These are phyloP conservation scores for Halesus radiatus DNA, from an alignment of 1,140 invertebrate genomes.

Conservation along the genomic window DNA sequence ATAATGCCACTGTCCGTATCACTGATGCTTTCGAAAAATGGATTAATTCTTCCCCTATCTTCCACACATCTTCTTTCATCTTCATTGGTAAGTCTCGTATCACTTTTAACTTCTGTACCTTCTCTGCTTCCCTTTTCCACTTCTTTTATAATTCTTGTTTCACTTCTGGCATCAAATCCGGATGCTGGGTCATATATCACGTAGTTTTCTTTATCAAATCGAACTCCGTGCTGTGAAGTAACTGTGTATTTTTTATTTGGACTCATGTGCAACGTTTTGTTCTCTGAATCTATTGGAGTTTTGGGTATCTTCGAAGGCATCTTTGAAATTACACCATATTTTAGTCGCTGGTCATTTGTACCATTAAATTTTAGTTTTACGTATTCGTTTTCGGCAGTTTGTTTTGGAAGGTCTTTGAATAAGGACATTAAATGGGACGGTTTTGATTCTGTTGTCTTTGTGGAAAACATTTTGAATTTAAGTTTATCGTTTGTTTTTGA, in stretches of 20 bases:
- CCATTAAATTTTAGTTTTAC: conserved; percentile 64
- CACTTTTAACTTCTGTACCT: too few relatives aligned
- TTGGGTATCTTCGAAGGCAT: conserved; percentile 69
- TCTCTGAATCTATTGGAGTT: conserved; percentile 67
- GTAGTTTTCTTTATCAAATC: conserved; percentile 70
- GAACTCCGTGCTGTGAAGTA: conserved; percentile 67
- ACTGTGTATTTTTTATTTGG: conserved; percentile 71
- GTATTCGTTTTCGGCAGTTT: conserved; percentile 65
- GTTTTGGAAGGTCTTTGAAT: conserved; percentile 25
- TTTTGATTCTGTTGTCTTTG: conserved; percentile 55
- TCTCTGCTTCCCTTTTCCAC: neutral
- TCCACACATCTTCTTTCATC: neutral
- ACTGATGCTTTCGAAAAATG: conserved; percentile 61
- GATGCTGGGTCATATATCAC: conserved; percentile 68
- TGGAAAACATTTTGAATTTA: conserved; percentile 66
- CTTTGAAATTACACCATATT: conserved; percentile 67
- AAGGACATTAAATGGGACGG: conserved; percentile 23
- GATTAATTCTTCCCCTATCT: neutral
- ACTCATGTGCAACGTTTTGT: conserved; percentile 66
- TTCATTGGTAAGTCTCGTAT: too few relatives aligned
- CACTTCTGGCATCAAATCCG: conserved; percentile 60
- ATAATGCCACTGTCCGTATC: conserved; percentile 74
- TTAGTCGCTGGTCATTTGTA: conserved; percentile 62
- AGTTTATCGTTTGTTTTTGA: conserved; percentile 65
- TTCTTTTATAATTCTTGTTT: neutral